Base-by-base conservation (phyloP, 2,888 invertebrate genomes). In the Malacosoma neustria region DNA sequence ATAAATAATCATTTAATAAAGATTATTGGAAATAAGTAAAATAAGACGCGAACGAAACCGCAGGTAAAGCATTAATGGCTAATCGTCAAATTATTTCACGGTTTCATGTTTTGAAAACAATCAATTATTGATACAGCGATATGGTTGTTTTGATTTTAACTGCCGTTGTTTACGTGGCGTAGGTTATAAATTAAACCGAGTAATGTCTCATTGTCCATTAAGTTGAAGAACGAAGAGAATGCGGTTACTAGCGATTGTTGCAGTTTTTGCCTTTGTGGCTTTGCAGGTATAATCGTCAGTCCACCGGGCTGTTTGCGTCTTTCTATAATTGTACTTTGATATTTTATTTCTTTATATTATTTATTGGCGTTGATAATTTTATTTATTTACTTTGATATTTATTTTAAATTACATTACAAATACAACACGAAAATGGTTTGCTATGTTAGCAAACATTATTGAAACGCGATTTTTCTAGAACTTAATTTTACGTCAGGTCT, bases 271-370 rank as follows among this genome's bases (percentile, higher is more conserved):
- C 34, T 67, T 73, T 37, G 61, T 76, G 49, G 76, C 77, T 42
- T 49, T 80, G 14, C 76, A 81, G 80, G 81, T 81, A 62, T 36
- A 43, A 32, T 38, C 34, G n/a, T n/a, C n/a, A n/a, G n/a, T n/a
- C n/a, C n/a, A n/a, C n/a, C n/a, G n/a, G n/a, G n/a, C n/a, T n/a
- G n/a, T n/a, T n/a, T n/a, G n/a, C n/a, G n/a, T n/a, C n/a, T n/a
- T n/a, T n/a, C n/a, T n/a, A n/a, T n/a, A n/a, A n/a, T n/a, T n/a
- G 31, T 14, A 11, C 33, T 29, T 35, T 35, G 9, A 29, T 13
- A 30, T 43, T 7, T 33, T 35, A 30, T 13, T 32, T n/a, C 37
- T 32, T n/a, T n/a, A n/a, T n/a, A n/a, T n/a, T n/a, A n/a, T n/a
- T n/a, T n/a, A n/a, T n/a, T n/a, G n/a, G n/a, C n/a, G n/a, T n/a